Evolutionary conservation across 2,113 vertebrate species (phyloP).

Genomic region (Heterocephalus glaber): DNA sequence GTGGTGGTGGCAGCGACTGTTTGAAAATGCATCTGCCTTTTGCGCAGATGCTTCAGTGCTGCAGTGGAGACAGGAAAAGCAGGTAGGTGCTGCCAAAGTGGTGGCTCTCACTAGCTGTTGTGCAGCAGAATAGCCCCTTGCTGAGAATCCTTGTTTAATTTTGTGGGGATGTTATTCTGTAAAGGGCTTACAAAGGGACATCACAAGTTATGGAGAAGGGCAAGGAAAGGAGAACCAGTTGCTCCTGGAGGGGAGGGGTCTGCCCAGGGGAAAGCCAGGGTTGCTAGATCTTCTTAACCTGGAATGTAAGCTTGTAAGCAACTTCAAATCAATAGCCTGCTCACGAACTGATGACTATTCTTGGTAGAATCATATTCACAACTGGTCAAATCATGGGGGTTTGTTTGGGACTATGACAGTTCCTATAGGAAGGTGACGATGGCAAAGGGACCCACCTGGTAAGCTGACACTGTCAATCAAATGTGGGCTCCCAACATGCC

Average conservation of each 20-base stretch:
- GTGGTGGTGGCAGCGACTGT: too few species aligned
- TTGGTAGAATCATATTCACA: neutral
- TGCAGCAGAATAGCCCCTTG: neutral
- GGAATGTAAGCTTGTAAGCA: neutral
- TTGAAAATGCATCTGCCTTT: neutral
- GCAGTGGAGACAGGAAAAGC: neutral
- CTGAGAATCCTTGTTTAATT: neutral
- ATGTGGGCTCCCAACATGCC: neutral
- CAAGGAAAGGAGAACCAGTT: neutral
- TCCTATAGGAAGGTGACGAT: neutral
- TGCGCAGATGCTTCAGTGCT: neutral
- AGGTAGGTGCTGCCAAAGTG: neutral
- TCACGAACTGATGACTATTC: neutral
- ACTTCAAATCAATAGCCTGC: neutral
- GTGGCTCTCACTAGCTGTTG: neutral
- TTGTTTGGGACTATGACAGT: neutral
- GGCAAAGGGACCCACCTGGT: neutral
- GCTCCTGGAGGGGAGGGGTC: neutral
- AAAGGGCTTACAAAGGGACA: neutral
- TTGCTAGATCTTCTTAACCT: neutral
- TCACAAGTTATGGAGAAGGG: neutral
- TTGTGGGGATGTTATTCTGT: neutral
- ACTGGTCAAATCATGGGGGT: neutral
- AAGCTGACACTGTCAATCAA: neutral
- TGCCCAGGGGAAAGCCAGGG: neutral